Percentiles rank a stretch among this genome's conserved stretches.
Evolutionary conservation across 2,113 vertebrate species (phyloP).

Genomic region (Nothocercus nigrocapillus): DNA sequence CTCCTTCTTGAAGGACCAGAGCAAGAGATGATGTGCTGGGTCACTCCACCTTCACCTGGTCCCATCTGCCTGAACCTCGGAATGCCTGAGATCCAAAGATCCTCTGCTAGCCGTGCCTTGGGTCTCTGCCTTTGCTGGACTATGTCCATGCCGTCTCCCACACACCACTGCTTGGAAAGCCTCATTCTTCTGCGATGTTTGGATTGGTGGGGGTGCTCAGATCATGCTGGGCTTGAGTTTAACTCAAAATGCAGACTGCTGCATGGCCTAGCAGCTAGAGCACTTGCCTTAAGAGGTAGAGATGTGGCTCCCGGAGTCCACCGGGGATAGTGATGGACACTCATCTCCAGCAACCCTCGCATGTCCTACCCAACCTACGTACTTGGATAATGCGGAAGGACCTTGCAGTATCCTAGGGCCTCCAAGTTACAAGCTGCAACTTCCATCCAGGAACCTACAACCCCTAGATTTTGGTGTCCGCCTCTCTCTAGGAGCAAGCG

Average conservation of each 20-base stretch:
- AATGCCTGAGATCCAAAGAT: not conserved
- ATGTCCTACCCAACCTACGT: not conserved
- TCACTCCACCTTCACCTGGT: accelerated
- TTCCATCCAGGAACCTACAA: not conserved
- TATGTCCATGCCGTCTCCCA: accelerated
- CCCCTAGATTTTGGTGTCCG: not conserved
- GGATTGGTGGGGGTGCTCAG: not conserved
- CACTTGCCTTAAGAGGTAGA: too few species aligned
- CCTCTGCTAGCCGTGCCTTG: too few species aligned
- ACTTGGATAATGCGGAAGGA: not conserved
- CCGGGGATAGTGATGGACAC: not conserved
- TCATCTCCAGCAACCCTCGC: not conserved
- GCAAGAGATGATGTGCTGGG: not conserved
- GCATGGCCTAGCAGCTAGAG: too few species aligned
- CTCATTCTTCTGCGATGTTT: not conserved
- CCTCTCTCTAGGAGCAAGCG: not conserved
- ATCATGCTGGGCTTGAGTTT: too few species aligned
- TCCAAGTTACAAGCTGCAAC: accelerated
- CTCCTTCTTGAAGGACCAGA: accelerated
- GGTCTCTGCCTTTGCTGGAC: not conserved
- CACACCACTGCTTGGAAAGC: not conserved
- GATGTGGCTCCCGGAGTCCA: not conserved
- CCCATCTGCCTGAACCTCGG: not conserved
- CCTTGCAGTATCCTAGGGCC: not conserved
- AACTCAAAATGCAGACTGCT: too few species aligned